These are phyloP conservation scores for Glaucomys volans DNA, from an alignment of 2,113 vertebrate genomes.

Conservation along the genomic window DNA sequence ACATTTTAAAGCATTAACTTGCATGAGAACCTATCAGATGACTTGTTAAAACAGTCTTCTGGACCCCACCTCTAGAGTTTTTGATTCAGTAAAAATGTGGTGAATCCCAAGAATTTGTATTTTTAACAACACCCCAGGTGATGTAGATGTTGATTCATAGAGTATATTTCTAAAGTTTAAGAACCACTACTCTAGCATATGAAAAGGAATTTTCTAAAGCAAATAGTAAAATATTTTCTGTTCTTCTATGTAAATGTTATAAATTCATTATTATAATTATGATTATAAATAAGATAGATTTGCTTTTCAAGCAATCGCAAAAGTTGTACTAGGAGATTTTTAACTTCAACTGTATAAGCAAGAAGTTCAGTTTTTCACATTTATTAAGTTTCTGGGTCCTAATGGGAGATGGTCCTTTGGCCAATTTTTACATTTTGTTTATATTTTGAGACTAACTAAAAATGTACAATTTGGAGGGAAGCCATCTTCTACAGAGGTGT, in stretches of 20 bases:
- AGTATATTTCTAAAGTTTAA: constrained; percentile 10
- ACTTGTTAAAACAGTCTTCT: background rate
- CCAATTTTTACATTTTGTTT: constrained; percentile 55
- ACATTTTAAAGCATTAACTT: constrained; percentile 22
- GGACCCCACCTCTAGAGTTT: background rate
- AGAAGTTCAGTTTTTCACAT: background rate
- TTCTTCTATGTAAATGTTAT: background rate
- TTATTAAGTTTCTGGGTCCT: constrained; percentile 13
- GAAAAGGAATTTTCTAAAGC: constrained; percentile 45
- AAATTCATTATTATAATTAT: background rate
- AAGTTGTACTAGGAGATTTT: constrained; percentile 29
- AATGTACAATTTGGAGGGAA: background rate
- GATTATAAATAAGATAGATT: constrained; percentile 39
- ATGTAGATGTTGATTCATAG: background rate
- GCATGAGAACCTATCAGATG: background rate
- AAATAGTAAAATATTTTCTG: constrained; percentile 37
- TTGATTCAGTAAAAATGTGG: background rate
- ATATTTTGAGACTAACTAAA: constrained; percentile 17
- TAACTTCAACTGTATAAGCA: background rate
- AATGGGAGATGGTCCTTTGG: constrained; percentile 22
- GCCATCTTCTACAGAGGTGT: background rate
- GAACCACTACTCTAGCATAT: background rate
- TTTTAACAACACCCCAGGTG: background rate
- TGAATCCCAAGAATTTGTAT: background rate
- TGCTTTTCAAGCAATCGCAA: constrained; percentile 51